These are phyloP conservation scores for Norana najaformis DNA, from an alignment of 2,888 invertebrate species.

Conservation along the genomic window DNA sequence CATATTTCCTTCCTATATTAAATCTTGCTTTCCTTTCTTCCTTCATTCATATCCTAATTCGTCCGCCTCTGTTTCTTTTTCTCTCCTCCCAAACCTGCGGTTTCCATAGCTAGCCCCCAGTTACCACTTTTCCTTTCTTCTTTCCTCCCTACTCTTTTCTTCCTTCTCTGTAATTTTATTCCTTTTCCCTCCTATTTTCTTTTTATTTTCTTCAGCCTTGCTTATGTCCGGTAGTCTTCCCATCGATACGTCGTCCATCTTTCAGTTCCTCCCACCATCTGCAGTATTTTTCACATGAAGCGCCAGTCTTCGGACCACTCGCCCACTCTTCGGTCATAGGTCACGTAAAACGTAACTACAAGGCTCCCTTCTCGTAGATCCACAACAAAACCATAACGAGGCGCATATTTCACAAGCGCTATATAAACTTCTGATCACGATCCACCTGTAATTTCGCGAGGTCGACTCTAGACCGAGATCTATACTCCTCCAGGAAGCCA, in stretches of 20 bases:
- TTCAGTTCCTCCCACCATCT: neutral
- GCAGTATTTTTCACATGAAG: neutral
- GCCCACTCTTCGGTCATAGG: neutral
- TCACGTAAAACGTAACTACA: constrained; percentile 2
- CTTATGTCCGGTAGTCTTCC: too few species aligned
- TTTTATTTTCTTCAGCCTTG: neutral
- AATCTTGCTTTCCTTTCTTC: too few species aligned
- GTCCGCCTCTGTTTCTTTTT: too few species aligned
- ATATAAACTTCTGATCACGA: neutral
- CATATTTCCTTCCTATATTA: too few species aligned
- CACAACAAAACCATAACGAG: neutral
- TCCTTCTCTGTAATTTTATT: too few species aligned
- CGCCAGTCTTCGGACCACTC: neutral
- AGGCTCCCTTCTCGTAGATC: neutral
- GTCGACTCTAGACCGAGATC: too few species aligned
- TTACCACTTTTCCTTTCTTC: too few species aligned
- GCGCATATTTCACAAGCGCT: neutral
- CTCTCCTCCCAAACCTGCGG: too few species aligned
- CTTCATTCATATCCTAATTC: neutral
- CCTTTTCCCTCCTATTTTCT: neutral
- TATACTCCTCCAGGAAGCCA: constrained; percentile 7
- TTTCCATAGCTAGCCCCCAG: too few species aligned
- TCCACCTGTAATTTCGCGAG: constrained; percentile 7
- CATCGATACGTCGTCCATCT: neutral
- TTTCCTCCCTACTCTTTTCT: too few species aligned